Evolutionary conservation across 2,888 invertebrate species (phyloP).

Genomic region (Tachystola acroxantha): DNA sequence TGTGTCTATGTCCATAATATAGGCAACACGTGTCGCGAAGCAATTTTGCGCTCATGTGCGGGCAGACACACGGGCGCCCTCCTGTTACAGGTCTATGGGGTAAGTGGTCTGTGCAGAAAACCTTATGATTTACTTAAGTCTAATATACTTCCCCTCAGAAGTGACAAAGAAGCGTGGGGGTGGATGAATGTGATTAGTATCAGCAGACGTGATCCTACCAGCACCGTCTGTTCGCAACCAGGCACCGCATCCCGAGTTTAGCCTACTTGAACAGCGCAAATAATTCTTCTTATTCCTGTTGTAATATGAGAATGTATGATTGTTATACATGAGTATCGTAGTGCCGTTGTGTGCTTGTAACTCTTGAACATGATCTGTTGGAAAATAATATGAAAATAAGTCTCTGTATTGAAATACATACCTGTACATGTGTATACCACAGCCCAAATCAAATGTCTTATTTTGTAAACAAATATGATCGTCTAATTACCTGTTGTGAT

Average conservation of each 20-base stretch:
- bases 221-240: conserved; percentile 16
- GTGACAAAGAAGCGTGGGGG: conserved; percentile 21
- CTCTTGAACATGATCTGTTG: background rate
- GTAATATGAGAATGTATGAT: conserved; percentile 18
- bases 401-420: no score
- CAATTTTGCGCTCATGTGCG: no score
- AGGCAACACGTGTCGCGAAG: no score
- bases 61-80: no score
- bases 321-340: conserved; percentile 10
- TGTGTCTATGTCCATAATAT: no score
- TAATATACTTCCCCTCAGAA: conserved; percentile 11
- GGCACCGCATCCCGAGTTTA: conserved; percentile 17
- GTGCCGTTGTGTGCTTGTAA: conserved; percentile 10
- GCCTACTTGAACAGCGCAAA: conserved; percentile 12
- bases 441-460: no score
- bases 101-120: no score
- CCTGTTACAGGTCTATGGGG: no score
- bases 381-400: no score
- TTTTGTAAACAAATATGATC: no score
- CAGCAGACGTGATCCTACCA: conserved; percentile 17
- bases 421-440: no score
- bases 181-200: conserved; percentile 16
- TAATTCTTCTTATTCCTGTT: conserved; percentile 15
- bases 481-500: no score
- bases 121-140: conserved; percentile 1